Evolutionary conservation across 2,797 vertebrate genomes (phyloP).

Genomic region (Pygocentrus nattereri): DNA sequence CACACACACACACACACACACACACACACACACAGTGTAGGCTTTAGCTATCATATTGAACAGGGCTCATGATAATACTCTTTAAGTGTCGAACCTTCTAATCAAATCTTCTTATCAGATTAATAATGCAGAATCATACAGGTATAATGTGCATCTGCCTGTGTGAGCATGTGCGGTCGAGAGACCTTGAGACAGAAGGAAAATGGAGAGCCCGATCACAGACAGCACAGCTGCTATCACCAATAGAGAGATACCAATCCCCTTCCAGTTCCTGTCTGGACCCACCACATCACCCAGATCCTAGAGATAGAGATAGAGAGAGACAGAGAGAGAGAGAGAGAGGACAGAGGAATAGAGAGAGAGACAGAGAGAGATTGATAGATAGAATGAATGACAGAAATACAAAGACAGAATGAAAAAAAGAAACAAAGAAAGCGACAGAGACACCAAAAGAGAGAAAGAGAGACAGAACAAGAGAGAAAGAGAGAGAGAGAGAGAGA

Average conservation of each 20-base stretch:
- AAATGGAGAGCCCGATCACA: slow-evolving; percentile 77
- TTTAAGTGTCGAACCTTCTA: neutral
- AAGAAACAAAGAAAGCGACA: neutral
- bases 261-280: slow-evolving; percentile 79
- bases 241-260: slow-evolving; percentile 80
- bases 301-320: slow-evolving; percentile 56
- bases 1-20: neutral
- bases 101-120: neutral
- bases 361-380: neutral
- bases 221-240: slow-evolving; percentile 76
- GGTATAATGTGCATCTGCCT: slow-evolving; percentile 9
- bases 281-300: slow-evolving; percentile 66
- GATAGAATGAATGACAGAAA: neutral
- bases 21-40: neutral
- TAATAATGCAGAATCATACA: neutral
- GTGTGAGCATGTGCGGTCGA: neutral
- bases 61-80: neutral
- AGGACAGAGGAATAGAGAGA: neutral
- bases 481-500: neutral
- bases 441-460: neutral
- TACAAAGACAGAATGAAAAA: no score
- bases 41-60: neutral
- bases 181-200: slow-evolving; percentile 77
- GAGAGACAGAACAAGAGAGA: neutral
- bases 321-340: neutral